phyloP scores from a whole-genome alignment of 2,113 vertebrate species.

The Platysternon megacephalum region DNA sequence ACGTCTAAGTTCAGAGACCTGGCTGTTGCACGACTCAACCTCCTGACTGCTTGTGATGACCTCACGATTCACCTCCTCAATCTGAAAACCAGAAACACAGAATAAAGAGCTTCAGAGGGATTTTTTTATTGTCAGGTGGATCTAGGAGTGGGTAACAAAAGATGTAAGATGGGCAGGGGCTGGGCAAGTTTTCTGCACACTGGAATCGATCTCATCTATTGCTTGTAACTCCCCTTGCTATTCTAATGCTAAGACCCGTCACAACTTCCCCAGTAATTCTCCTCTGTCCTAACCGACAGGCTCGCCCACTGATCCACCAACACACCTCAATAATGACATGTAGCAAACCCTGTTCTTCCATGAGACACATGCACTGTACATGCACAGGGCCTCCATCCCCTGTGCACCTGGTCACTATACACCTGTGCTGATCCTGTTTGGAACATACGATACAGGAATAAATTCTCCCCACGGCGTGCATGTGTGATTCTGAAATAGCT shows the following conservation, averaged over 20 bases:
- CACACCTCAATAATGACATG: neutral
- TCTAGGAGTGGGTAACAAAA: neutral
- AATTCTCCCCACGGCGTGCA: neutral
- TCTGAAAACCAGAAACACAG: slow-evolving; percentile 61
- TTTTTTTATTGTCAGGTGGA: neutral
- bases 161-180: neutral
- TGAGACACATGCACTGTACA: fast-evolving
- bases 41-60: slow-evolving; percentile 77
- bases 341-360: neutral
- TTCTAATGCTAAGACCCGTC: neutral
- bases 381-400: neutral
- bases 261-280: neutral
- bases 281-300: neutral
- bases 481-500: neutral
- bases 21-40: slow-evolving; percentile 78
- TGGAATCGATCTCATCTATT: fast-evolving
- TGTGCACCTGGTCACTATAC: neutral
- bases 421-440: neutral
- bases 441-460: neutral
- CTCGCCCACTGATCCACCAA: neutral
- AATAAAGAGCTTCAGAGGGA: neutral
- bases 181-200: neutral
- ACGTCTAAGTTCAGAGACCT: slow-evolving; percentile 79
- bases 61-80: slow-evolving; percentile 81
- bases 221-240: neutral